phyloP scores from a whole-genome alignment of 2,113 vertebrate species.

The Noctilio leporinus region DNA sequence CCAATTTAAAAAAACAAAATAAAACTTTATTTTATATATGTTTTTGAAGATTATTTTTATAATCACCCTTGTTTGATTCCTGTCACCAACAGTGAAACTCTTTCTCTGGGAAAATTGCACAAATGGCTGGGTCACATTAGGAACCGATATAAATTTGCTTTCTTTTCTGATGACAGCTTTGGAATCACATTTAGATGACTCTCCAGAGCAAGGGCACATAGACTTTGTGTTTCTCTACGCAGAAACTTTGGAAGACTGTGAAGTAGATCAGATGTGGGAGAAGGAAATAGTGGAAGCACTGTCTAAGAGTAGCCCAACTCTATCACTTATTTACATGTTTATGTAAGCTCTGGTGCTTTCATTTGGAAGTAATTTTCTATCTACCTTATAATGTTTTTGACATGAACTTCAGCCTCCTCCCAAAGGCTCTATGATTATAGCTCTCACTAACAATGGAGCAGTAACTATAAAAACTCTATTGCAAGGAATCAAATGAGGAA shows the following conservation, averaged over 20 bases:
- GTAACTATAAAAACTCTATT: not conserved
- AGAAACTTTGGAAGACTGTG: not conserved
- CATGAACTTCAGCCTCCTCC: not conserved
- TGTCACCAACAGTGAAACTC: not conserved
- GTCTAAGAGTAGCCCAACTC: not conserved
- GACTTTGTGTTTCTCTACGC: not conserved
- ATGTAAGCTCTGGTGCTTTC: not conserved
- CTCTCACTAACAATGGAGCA: not conserved
- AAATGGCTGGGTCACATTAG: not conserved
- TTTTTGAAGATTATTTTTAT: not conserved
- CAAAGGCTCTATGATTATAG: not conserved
- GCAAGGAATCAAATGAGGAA: slow-evolving; percentile 48
- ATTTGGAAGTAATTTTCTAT: not conserved
- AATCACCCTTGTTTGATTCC: not conserved
- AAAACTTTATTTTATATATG: not conserved
- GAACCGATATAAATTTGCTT: not conserved
- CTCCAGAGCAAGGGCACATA: not conserved
- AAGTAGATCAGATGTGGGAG: not conserved
- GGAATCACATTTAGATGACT: not conserved
- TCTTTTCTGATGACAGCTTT: not conserved
- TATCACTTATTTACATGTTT: not conserved
- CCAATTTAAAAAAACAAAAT: not conserved
- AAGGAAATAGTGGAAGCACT: not conserved
- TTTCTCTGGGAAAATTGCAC: not conserved
- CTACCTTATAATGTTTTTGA: not conserved